Percentiles rank a stretch among this genome's conserved stretches.
Evolutionary conservation across 2,797 vertebrate species (phyloP).

Genomic region (Lycodopsis pacificus): DNA sequence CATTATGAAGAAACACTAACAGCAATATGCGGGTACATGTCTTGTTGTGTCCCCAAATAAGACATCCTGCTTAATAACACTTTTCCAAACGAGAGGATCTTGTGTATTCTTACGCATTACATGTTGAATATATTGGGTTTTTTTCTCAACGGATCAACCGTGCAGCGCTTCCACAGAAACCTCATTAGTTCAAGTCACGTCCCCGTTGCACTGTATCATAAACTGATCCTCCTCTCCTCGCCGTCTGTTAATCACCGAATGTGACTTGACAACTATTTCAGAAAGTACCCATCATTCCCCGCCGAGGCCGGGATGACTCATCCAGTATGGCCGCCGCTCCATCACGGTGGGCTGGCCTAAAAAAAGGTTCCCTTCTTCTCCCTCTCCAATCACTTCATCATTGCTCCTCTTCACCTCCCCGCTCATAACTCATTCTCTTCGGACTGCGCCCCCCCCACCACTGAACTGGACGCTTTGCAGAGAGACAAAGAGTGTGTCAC

Average conservation of each 20-base stretch:
- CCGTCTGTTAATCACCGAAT: constrained; percentile 71
- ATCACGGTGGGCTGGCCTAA: constrained; percentile 58
- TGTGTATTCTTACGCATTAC: not conserved
- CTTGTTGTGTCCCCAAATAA: not conserved
- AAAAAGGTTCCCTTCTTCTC: constrained; percentile 44
- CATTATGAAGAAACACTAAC: constrained; percentile 5
- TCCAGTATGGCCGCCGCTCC: constrained; percentile 73
- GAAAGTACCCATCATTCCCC: constrained; percentile 62
- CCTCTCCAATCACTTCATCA: constrained; percentile 58
- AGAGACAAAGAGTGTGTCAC: constrained; percentile 43
- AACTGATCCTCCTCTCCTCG: constrained; percentile 48
- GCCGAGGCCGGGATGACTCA: constrained; percentile 68
- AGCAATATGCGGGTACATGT: not conserved
- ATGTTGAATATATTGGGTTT: constrained; percentile 14
- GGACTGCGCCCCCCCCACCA: constrained; percentile 13
- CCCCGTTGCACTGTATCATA: constrained; percentile 24
- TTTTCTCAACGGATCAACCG: constrained; percentile 15
- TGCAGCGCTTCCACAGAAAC: constrained; percentile 41
- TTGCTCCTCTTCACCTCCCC: constrained; percentile 48
- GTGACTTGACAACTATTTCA: constrained; percentile 71
- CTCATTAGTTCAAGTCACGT: constrained; percentile 52
- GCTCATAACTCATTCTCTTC: constrained; percentile 50
- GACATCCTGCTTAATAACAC: constrained; percentile 3
- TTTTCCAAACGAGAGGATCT: not conserved
- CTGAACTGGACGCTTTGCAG: constrained; percentile 47